Percentiles rank a stretch among this genome's conserved stretches.
phyloP scores from a whole-genome alignment of 2,113 vertebrate species.

The Rhombomys opimus region DNA sequence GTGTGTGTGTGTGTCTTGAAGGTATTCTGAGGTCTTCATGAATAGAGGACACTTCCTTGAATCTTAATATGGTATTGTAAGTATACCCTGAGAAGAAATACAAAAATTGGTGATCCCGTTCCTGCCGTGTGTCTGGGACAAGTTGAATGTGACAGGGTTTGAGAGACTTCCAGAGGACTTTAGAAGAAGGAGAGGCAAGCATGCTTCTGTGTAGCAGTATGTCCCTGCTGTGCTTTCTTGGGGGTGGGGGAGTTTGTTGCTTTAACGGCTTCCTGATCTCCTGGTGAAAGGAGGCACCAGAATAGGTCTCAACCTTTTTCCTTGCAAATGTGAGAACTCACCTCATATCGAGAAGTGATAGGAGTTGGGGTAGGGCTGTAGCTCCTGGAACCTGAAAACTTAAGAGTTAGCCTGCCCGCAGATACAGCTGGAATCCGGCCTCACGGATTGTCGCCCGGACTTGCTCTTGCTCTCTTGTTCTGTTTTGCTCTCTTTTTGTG shows the following conservation, averaged over 20 bases:
- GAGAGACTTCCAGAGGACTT: slow-evolving; percentile 45
- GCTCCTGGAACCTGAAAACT: slow-evolving; percentile 22
- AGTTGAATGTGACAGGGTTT: not conserved
- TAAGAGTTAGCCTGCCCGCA: not conserved
- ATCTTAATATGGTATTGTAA: slow-evolving; percentile 39
- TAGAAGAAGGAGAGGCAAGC: not conserved
- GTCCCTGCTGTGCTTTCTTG: not conserved
- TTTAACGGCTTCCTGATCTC: slow-evolving; percentile 23
- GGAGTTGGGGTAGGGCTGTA: not conserved
- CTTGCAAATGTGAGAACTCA: slow-evolving; percentile 43
- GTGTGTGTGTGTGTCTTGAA: not conserved
- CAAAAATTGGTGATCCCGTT: slow-evolving; percentile 33
- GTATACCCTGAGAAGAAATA: slow-evolving; percentile 1
- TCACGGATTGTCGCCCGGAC: not conserved
- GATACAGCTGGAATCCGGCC: not conserved
- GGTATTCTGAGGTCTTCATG: slow-evolving; percentile 22
- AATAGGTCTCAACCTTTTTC: not conserved
- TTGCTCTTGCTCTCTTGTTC: not conserved
- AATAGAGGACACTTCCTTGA: not conserved
- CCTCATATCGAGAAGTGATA: not conserved
- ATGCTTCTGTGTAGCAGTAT: not conserved
- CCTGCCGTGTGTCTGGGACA: not conserved
- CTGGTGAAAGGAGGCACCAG: slow-evolving; percentile 15
- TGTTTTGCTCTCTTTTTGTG: not conserved
- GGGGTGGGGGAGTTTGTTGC: not conserved